Evolutionary conservation across 1,140 invertebrate species (phyloP), one percentile per base, ranked within the genome.

Genomic region (Manduca sexta): DNA sequence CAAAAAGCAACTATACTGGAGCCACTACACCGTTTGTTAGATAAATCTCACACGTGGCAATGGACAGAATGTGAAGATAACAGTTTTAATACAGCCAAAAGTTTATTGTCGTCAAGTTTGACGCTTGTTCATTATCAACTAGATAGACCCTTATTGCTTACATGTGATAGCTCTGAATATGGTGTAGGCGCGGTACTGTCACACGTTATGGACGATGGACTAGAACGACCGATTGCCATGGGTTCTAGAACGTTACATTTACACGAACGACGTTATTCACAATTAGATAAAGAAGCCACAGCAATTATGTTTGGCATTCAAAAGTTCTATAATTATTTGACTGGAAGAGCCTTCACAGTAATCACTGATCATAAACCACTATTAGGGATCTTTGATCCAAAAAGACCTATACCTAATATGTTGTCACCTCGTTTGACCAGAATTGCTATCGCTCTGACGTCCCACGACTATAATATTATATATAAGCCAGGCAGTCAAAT

Each of bases 291-390:
- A 55, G 87, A 89, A 73, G 69, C 69, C 30, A 59, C 88, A 29
- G 76, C 86, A 0, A 70, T 88, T 3, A 39, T 39, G 16, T 39
- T 15, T 15, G 37, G 14, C 6, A 18, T 39, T 7, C 46, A 15
- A 42, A 73, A 86, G 47, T 88, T 87, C 57, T 46, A 72, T 41
- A 60, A 72, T 26, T 89, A 80, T 62, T 10, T 67, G 6, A 53
- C 47, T 30, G 61, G 52, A 8, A 45, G 64, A 15, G 6, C 3
- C 21, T 64, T 68, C 38, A 38, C 15, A 2, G 56, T 68, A 21
- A 33, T 54, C 2, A 64, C 64, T 0, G 88, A 88, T 55, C 88
- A 88, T 44, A 77, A 86, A 49, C 87, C 85, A 2, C 52, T 89
- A 5, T 13, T 78, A 0, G 56, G 59, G 4, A 75, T 88, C 16